Evolutionary conservation across 2,888 invertebrate species (phyloP), one percentile per base, ranked within the genome.

Genomic region (Thymelicus sylvestris): DNA sequence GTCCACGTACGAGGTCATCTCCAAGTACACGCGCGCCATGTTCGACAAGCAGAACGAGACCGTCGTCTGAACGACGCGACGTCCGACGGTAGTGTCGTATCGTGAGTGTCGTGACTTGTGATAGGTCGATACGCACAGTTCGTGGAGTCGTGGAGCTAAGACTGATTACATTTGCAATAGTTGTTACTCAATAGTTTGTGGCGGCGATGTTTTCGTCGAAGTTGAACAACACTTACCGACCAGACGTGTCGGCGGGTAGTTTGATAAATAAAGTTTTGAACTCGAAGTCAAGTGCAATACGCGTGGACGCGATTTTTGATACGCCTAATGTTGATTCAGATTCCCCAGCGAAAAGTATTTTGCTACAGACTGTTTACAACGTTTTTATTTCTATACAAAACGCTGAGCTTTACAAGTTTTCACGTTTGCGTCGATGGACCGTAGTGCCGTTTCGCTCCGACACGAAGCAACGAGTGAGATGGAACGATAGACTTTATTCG

Each of bases 21-120:
- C 91, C 70, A 93, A 92, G 79, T 93, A 93, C 76, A 92, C 93
- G 62, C 83, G 93, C 75, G 92, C 92, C 39, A 91, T 93, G 90
- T 93, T 93, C 81, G 93, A 93, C 61, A 91, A 88, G 75, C 87
- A 86, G 77, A 88, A 86, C 83, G 93, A 93, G 84, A 91, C 93
- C 77, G 92, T 92, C 83, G 93, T 93, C 62, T 93, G 80, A 91
- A 81, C 83, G 87, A 19, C 19, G 19, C 2, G 19, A n/a, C n/a
- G n/a, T n/a, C n/a, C 19, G 19, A 19, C 19, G 19, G 19, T 19
- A 19, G 19, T 2, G 19, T 19, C 19, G 19, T 19, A 2, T 19
- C 19, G 19, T 19, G 1, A n/a, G 19, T 19, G 19, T 19, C 19
- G 19, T 19, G 19, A 3, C 31, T 31, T 31, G 31, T 31, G 31